A percentile compares a stretch with the other conserved stretches of the same genome.
These are phyloP conservation scores for Paramuricea clavata DNA, from an alignment of 92 coral and sea anemone species.

Conservation along the genomic window DNA sequence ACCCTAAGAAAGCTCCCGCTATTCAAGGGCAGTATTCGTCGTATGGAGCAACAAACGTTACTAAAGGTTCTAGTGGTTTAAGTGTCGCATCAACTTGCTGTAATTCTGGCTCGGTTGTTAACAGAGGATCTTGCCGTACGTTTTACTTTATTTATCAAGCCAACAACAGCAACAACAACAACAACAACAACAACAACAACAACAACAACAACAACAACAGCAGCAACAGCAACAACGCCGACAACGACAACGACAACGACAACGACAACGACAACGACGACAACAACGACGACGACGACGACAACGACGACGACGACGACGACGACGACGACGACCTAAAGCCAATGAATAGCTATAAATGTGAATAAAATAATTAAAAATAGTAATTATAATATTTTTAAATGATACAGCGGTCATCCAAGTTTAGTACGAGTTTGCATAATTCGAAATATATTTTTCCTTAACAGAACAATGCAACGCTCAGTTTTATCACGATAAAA, in stretches of 20 bases:
- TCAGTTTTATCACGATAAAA: constrained; percentile 62
- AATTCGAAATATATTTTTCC: neutral
- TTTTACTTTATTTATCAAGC: neutral
- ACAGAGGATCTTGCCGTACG: constrained; percentile 37
- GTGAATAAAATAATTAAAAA: too few relatives aligned
- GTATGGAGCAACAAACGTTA: constrained; percentile 7
- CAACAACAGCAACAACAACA: constrained; percentile 3
- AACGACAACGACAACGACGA: too few relatives aligned
- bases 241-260: neutral
- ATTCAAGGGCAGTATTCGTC: constrained; percentile 32
- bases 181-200: neutral
- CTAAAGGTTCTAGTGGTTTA: neutral
- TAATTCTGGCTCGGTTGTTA: constrained; percentile 26
- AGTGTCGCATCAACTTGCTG: constrained; percentile 34
- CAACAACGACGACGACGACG: too few relatives aligned
- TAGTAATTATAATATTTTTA: too few relatives aligned
- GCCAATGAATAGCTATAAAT: too few relatives aligned
- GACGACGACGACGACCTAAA: too few relatives aligned
- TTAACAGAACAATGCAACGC: constrained; percentile 55
- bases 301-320: too few relatives aligned
- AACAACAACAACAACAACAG: neutral
- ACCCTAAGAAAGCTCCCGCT: constrained; percentile 28
- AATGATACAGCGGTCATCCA: too few relatives aligned
- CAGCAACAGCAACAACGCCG: too few relatives aligned
- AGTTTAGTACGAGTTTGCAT: too few relatives aligned